Evolutionary conservation across 2,888 invertebrate genomes (phyloP).

Genomic region (Drosophila borborema): DNA sequence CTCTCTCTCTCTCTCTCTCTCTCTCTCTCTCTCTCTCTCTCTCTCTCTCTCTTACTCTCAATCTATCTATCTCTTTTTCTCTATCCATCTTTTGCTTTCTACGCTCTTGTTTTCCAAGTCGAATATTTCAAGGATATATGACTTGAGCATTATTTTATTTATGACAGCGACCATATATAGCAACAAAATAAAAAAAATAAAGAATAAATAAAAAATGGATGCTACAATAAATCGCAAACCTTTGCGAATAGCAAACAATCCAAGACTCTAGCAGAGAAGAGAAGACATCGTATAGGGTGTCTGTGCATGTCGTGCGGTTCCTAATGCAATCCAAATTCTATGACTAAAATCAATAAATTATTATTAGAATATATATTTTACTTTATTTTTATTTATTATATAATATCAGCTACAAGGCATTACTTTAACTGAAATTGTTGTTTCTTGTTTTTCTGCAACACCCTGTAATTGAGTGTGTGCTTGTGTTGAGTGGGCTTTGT

Average conservation of each 20-base stretch:
- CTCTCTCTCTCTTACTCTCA: too few species aligned
- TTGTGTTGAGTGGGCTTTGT: slow-evolving; percentile 25
- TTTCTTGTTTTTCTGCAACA: slow-evolving; percentile 14
- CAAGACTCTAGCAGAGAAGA: background rate
- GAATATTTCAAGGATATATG: slow-evolving; percentile 27
- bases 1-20: background rate
- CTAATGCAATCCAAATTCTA: too few species aligned
- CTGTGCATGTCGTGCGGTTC: background rate
- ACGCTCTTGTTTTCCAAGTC: slow-evolving; percentile 2
- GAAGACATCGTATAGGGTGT: slow-evolving; percentile 22
- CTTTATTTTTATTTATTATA: background rate
- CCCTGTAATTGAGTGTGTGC: slow-evolving; percentile 20
- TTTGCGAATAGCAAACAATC: slow-evolving; percentile 9
- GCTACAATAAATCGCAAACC: slow-evolving; percentile 45
- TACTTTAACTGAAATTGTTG: background rate
- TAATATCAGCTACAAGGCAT: too few species aligned
- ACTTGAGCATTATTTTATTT: slow-evolving; percentile 52
- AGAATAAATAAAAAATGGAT: slow-evolving; percentile 4
- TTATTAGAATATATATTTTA: too few species aligned
- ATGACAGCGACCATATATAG: slow-evolving; percentile 36
- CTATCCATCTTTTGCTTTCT: background rate
- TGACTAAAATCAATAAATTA: too few species aligned
- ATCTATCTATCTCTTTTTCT: too few species aligned
- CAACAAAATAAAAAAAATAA: slow-evolving; percentile 6
- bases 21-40: too few species aligned